phyloP scores from a whole-genome alignment of 2,797 vertebrate genomes.

The Melanotaenia nigrans region DNA sequence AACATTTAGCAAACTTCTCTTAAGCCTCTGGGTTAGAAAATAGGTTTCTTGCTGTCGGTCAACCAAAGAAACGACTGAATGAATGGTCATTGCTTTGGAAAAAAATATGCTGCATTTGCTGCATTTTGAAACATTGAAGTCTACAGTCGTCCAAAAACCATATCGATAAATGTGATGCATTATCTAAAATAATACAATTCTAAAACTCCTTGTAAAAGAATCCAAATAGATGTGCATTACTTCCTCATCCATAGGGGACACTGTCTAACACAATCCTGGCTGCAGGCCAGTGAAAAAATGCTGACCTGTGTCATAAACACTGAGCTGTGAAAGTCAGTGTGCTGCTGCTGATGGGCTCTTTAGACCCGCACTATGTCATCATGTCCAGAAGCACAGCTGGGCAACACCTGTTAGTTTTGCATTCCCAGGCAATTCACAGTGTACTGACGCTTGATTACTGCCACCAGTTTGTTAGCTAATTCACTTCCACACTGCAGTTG shows the following conservation, averaged over 20 bases:
- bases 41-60: constrained; percentile 25
- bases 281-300: constrained; percentile 66
- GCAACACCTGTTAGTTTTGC: constrained; percentile 72
- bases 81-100: constrained; percentile 4
- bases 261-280: constrained; percentile 62
- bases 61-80: constrained; percentile 7
- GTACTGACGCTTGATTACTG: constrained; percentile 52
- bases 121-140: constrained; percentile 16
- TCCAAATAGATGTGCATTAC: constrained; percentile 36
- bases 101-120: constrained; percentile 1
- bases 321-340: constrained; percentile 78
- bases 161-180: constrained; percentile 3
- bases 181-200: constrained; percentile 1
- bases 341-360: constrained; percentile 76
- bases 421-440: constrained; percentile 64
- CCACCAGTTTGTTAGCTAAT: constrained; percentile 53
- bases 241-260: constrained; percentile 43
- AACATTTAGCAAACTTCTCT: constrained; percentile 55
- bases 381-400: constrained; percentile 77
- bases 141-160: background rate
- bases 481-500: constrained; percentile 38
- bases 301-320: constrained; percentile 77
- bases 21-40: constrained; percentile 44
- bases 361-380: constrained; percentile 69
- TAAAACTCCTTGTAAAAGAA: constrained; percentile 27